Evolutionary conservation across 2,888 invertebrate species (phyloP).

Genomic region (Fissipunctia ypsillon): DNA sequence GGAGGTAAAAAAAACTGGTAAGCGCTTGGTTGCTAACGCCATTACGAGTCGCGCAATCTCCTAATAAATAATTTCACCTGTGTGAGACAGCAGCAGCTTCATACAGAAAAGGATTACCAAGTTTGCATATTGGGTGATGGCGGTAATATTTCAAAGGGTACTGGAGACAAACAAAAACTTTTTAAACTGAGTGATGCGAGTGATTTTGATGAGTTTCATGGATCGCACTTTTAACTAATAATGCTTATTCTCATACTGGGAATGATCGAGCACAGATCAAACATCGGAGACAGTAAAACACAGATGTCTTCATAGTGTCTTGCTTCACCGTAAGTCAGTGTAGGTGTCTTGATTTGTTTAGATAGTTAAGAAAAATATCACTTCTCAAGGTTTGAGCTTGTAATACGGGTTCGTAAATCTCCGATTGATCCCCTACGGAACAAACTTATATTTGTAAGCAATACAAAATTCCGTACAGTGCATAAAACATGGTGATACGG

Average conservation of each 20-base stretch:
- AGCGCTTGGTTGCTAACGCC: not conserved
- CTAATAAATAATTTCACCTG: not conserved
- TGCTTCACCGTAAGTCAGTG: not conserved
- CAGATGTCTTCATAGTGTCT: not conserved
- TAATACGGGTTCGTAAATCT: not conserved
- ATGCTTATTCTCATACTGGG: not conserved
- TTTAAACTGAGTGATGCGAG: not conserved
- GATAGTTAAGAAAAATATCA: not conserved
- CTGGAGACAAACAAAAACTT: not conserved
- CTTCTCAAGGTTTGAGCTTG: not conserved
- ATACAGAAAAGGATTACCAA: not conserved
- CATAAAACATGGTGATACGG: not conserved
- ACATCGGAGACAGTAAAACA: not conserved
- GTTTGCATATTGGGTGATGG: not conserved
- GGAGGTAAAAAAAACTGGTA: slow-evolving; percentile 9
- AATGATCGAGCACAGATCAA: not conserved
- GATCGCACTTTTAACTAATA: not conserved
- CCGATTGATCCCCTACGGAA: not conserved
- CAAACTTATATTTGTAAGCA: not conserved
- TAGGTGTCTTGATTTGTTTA: not conserved
- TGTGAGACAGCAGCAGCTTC: not conserved
- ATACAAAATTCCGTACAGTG: not conserved
- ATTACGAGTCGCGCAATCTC: not conserved
- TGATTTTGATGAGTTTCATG: not conserved
- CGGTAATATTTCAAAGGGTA: not conserved